Evolutionary conservation across 2,797 vertebrate genomes (phyloP), one percentile per base, ranked within the genome.

Genomic region (Petrocephalus sullivani): DNA sequence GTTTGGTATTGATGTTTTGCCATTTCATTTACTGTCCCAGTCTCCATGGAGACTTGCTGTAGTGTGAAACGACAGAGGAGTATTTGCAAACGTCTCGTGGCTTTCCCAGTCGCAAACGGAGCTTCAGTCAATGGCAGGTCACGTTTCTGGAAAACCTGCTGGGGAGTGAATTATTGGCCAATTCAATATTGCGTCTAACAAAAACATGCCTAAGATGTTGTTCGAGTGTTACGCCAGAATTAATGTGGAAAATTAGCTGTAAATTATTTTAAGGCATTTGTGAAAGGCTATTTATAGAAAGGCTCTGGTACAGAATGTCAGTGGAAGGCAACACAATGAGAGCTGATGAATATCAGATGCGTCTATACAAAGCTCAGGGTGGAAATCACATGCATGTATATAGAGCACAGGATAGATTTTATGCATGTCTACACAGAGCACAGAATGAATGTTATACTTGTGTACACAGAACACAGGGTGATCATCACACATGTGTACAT

Each of bases 241-340:
- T 83, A 83, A 85, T 85, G 54, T 16, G 58, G 84, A 85, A 57
- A 57, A 85, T 85, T 56, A 12, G 21, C 53, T 14, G 28, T 85
- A 28, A 28, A 85, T 85, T 57, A 85, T 85, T 37, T 33, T 85
- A 85, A 28, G 83, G 53, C 23, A 28, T 85, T 56, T 57, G 53
- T 33, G 49, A 57, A 53, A 54, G 53, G 83, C 83, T 85, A 6
- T 85, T 81, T 41, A 81, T 49, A 81, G 75, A 81, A n/a, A 85
- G 14, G 51, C 49, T 53, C 5, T 85, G 46, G 83, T 28, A 28
- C n/a, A 85, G 83, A 85, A 85, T 85, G n/a, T 56, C 83, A 57
- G 21, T 54, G 51, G 21, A 54, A 84, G n/a, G 49, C 82, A 53
- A 54, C 49, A 85, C n/a, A 85, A 33, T 5, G 21, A 85, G 12